Evolutionary conservation across 2,113 vertebrate genomes (phyloP).

Genomic region (Oncorhynchus mykiss): DNA sequence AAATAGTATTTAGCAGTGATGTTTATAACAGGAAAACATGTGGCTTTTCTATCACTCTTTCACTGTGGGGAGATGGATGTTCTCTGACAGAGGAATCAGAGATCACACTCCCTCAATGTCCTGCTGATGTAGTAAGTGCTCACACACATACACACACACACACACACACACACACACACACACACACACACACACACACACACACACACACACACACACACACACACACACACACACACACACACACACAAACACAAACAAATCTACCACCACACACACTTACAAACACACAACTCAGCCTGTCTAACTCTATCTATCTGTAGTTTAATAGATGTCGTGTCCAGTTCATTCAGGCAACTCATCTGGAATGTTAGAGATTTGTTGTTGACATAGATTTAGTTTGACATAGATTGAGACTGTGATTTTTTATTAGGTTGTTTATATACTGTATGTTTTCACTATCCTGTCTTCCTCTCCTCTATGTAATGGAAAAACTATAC

Average conservation of each 20-base stretch:
- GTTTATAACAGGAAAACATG: conserved; percentile 31
- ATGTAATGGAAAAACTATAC: conserved; percentile 43
- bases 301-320: not conserved
- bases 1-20: not conserved
- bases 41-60: conserved; percentile 71
- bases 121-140: conserved; percentile 17
- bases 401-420: not conserved
- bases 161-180: conserved; percentile 13
- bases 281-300: conserved; percentile 16
- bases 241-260: not conserved
- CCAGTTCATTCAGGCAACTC: conserved; percentile 11
- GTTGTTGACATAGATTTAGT: conserved; percentile 12
- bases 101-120: conserved; percentile 60
- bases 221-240: conserved; percentile 11
- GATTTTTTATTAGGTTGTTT: conserved; percentile 18
- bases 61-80: conserved; percentile 56
- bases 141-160: conserved; percentile 1
- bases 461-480: conserved; percentile 23
- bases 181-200: conserved; percentile 12
- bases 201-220: conserved; percentile 6
- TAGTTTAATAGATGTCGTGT: conserved; percentile 31
- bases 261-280: conserved; percentile 11
- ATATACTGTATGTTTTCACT: conserved; percentile 22
- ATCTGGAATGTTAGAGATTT: conserved; percentile 16
- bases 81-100: conserved; percentile 60